These are phyloP conservation scores for Trogon surrucura DNA, from an alignment of 2,113 vertebrate species.

Conservation along the genomic window DNA sequence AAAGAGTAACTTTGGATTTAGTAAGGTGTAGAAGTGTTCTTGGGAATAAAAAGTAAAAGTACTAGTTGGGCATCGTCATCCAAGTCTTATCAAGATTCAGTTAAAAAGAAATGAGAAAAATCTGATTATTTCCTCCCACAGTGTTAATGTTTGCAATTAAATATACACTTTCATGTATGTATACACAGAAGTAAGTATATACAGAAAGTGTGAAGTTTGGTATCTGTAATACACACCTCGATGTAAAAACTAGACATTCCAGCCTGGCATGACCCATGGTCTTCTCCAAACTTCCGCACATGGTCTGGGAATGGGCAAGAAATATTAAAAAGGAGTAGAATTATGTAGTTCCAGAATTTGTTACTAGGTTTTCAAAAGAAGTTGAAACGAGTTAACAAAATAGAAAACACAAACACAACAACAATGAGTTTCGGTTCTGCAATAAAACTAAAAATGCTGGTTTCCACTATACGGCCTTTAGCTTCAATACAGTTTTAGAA, in stretches of 20 bases:
- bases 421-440: not conserved
- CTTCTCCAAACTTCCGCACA: slow-evolving; percentile 76
- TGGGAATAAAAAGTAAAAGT: not conserved
- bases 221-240: slow-evolving; percentile 73
- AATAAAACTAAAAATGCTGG: not conserved
- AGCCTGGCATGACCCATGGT: slow-evolving; percentile 84
- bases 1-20: not conserved
- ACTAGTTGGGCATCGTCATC: not conserved
- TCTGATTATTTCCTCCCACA: not conserved
- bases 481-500: not conserved
- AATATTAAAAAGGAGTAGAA: slow-evolving; percentile 18
- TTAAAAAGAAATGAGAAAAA: not conserved
- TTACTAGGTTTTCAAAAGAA: not conserved
- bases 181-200: not conserved
- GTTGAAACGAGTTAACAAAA: not conserved
- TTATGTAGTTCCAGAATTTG: not conserved
- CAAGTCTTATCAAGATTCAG: not conserved
- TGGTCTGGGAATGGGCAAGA: slow-evolving; percentile 72
- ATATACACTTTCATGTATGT: not conserved
- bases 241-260: slow-evolving; percentile 84
- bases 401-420: not conserved
- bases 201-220: not conserved
- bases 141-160: not conserved
- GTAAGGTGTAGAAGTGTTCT: not conserved
- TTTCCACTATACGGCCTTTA: not conserved